Percentiles rank a stretch among this genome's conserved stretches.
Conservation (phyloP, 2,113 vertebrate genomes). For the Lota lota region DNA sequence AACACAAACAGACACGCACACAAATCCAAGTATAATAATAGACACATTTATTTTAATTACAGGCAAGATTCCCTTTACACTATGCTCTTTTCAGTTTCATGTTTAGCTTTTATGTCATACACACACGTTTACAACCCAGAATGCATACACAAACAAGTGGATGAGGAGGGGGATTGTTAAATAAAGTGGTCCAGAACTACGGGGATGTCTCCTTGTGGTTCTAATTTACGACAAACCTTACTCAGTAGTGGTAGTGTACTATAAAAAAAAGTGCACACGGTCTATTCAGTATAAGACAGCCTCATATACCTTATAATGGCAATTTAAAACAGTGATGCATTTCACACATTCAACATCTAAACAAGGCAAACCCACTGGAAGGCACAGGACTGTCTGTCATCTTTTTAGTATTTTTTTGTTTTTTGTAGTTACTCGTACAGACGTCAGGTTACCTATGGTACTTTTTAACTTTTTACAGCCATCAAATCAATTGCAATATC, state of each 20-base stretch:
- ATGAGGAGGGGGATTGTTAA: constrained; percentile 54
- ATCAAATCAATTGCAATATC: constrained; percentile 48
- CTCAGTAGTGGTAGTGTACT: constrained; percentile 88
- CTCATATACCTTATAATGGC: constrained; percentile 66
- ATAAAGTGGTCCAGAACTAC: constrained; percentile 57
- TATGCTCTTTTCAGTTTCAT: constrained; percentile 39
- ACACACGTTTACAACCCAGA: constrained; percentile 78
- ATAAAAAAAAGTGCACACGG: constrained; percentile 78
- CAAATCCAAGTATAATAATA: constrained; percentile 80
- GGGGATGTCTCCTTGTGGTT: constrained; percentile 70
- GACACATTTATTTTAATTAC: constrained; percentile 85
- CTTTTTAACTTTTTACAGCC: constrained; percentile 29
- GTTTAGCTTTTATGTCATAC: constrained; percentile 65
- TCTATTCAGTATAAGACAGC: constrained; percentile 81
- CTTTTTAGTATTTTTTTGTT: constrained; percentile 48
- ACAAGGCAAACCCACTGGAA: constrained; percentile 91
- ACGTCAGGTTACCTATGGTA: constrained; percentile 35
- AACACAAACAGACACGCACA: constrained; percentile 79
- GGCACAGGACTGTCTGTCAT: constrained; percentile 86
- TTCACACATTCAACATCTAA: constrained; percentile 89
- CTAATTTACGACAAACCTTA: constrained; percentile 77
- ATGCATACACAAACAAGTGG: constrained; percentile 73
- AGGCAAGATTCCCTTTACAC: constrained; percentile 82
- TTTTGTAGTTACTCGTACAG: constrained; percentile 48
- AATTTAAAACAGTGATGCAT: constrained; percentile 79